Evolutionary conservation across 2,888 invertebrate genomes (phyloP).

Genomic region (Brachypalpus laphriformis): DNA sequence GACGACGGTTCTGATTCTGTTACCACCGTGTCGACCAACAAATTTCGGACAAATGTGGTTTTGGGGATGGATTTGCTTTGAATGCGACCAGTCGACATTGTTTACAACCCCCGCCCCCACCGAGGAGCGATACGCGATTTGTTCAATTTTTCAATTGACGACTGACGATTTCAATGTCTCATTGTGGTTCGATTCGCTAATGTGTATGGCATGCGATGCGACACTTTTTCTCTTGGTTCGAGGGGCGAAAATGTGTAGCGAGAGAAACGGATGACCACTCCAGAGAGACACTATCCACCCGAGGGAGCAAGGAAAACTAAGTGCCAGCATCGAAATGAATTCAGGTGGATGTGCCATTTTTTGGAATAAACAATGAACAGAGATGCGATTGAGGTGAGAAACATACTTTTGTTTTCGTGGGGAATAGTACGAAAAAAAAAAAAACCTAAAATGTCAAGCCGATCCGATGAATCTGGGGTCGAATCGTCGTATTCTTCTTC

Average conservation of each 20-base stretch:
- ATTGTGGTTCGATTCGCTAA: neutral
- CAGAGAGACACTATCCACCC: conserved; percentile 24
- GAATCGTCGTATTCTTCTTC: too few relatives aligned
- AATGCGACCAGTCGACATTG: conserved; percentile 24
- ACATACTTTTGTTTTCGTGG: neutral
- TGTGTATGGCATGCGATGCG: neutral
- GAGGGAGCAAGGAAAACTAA: conserved; percentile 59
- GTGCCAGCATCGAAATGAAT: conserved; percentile 46
- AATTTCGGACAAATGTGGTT: neutral
- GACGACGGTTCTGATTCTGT: conserved; percentile 27
- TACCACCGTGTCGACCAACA: neutral
- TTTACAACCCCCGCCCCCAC: too few relatives aligned
- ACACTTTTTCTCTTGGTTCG: neutral
- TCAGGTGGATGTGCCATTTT: conserved; percentile 13
- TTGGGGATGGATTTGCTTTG: neutral
- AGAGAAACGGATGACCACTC: neutral
- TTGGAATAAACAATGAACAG: conserved; percentile 48
- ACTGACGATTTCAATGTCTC: neutral
- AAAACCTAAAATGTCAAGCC: too few relatives aligned
- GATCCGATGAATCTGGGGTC: too few relatives aligned
- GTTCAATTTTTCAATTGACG: too few relatives aligned
- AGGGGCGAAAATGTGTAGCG: neutral
- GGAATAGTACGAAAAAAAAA: too few relatives aligned
- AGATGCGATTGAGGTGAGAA: neutral
- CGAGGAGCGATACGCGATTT: too few relatives aligned